Percentiles rank a stretch among this genome's conserved stretches.
These are phyloP conservation scores for Formicarius rufipectus DNA, from an alignment of 2,113 vertebrate species.

Conservation along the genomic window DNA sequence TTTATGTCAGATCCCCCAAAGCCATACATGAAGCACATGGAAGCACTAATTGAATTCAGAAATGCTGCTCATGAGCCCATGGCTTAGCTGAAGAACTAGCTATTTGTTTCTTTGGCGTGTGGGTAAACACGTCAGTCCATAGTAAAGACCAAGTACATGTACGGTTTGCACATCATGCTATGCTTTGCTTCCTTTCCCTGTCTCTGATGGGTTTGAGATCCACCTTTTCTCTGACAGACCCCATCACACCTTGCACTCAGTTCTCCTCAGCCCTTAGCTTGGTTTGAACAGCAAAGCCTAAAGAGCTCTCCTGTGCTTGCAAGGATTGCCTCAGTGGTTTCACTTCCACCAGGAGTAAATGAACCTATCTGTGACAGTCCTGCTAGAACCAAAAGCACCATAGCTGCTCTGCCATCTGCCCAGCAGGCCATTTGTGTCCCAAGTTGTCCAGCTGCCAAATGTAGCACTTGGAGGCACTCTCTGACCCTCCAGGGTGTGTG, in stretches of 20 bases:
- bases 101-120: background rate
- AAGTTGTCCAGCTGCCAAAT: rapidly evolving
- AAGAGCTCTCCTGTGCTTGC: background rate
- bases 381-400: background rate
- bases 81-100: background rate
- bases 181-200: background rate
- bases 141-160: rapidly evolving
- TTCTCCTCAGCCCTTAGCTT: background rate
- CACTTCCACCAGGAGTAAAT: background rate
- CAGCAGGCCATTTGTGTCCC: background rate
- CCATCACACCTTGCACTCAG: background rate
- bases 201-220: background rate
- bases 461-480: background rate
- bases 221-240: background rate
- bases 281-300: background rate
- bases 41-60: background rate
- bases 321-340: background rate
- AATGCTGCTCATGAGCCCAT: background rate
- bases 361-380: background rate
- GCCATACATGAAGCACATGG: background rate
- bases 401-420: background rate
- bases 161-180: rapidly evolving
- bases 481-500: background rate
- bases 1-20: background rate
- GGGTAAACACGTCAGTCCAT: background rate